Evolutionary conservation across 2,113 vertebrate genomes (phyloP), one percentile per base, ranked within the genome.

Genomic region (Tyto alba): DNA sequence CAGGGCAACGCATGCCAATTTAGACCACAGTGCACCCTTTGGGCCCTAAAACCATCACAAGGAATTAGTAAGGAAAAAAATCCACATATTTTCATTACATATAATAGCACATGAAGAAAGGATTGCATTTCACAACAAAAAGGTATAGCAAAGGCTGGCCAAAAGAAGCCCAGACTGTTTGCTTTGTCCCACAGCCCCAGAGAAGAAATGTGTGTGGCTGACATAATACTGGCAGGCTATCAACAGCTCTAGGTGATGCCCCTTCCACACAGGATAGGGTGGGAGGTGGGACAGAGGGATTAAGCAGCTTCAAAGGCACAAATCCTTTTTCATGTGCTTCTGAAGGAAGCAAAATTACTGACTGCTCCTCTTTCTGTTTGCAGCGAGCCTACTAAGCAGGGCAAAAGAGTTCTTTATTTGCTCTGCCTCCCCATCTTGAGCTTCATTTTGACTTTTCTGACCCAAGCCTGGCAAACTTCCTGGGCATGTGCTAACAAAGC

Each of bases 371-470:
- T 40, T 91, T 36, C 50, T 84, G 16, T 41, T 77, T n/a, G 38
- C 10, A 53, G 59, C 52, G 88, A 73, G 55, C 25, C 29, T n/a
- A 57, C 41, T n/a, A 71, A 74, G 41, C 9, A 90, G 60, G 6
- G 63, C 32, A 93, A 82, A 68, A 74, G 5, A 76, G 23, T 17
- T 80, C 34, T 85, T 55, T 26, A 64, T 32, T 62, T 43, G 34
- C 45, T 73, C 12, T 5, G 2, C 21, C n/a, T 87, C 41, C 36
- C 72, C 62, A 66, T 85, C 45, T 43, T 27, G 26, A 75, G 69
- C 47, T 85, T 57, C n/a, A 19, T 40, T 89, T 89, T 91, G 63
- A 92, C 88, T 82, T 25, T 80, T 83, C 79, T 69, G 38, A 85
- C 66, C 75, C 67, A 53, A 72, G 53, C 19, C 71, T 43, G 50